Evolutionary conservation across 2,797 vertebrate genomes (phyloP), one percentile per base, ranked within the genome.

Genomic region (Pangasius djambal): DNA sequence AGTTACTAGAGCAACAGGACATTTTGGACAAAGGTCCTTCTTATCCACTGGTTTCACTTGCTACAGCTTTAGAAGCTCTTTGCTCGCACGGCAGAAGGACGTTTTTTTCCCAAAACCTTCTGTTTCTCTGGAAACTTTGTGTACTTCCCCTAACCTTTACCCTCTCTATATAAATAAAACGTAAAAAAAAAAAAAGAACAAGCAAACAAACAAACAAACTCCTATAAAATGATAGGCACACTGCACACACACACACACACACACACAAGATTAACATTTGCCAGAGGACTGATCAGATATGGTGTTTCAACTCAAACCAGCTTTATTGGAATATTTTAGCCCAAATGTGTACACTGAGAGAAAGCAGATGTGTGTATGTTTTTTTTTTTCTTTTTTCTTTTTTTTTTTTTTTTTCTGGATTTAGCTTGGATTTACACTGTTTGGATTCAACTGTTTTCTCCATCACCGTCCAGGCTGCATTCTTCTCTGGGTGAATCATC

Each of bases 311-410:
- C 85, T 77, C 67, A 4, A 74, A 87, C 67, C 88, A 61, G 69
- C 25, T 83, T 87, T 75, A 87, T 72, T 52, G 28, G 15, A 70
- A 79, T 63, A 55, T 87, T 87, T 87, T 28, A 81, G 44, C 28
- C 52, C 52, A 63, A 79, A 90, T 48, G 70, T 85, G 74, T 31
- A 69, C 28, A 75, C n/a, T 63, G 83, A 90, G 75, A 87, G 85
- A 88, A 88, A 85, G 89, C 86, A 90, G 86, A 88, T 90, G 89
- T 86, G 59, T 72, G 52, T 55, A 28, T 89, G 31, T 59, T n/a
- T 81, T 61, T 69, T n/a, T n/a, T 20, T 59, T 37, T n/a, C 72
- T 61, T 69, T n/a, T n/a, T 20, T 59, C 28, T 65, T 57, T 52
- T 85, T 6, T 63, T 83, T 31, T 28, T 48, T 9, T 69, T 72